Evolutionary conservation across 2,113 vertebrate genomes (phyloP), one percentile per base, ranked within the genome.

Genomic region (Diphyllodes magnificus): DNA sequence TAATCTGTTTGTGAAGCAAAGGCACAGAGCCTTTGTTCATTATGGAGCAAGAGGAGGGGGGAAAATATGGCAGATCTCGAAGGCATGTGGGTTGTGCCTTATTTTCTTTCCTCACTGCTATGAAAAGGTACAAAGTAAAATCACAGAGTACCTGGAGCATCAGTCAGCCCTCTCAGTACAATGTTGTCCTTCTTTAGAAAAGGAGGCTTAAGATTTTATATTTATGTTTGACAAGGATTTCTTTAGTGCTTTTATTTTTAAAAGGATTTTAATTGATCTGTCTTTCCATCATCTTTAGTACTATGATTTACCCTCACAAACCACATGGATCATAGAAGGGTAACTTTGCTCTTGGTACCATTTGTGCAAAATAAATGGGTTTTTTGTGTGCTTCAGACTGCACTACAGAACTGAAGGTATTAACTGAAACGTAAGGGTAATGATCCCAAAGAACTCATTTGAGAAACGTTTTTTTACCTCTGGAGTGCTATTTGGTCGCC

Each of bases 251-350:
- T 92, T 63, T 71, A 63, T 77, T 81, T 88, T 5, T 2, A 61
- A 50, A 95, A 84, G 18, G 11, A 40, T 61, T 86, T 95, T 95
- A 93, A 93, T 90, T 91, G 61, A 68, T 71, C 50, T 89, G 47
- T 83, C 56, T 94, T 95, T 94, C 88, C 54, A 70, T 92, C 70
- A 11, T 76, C 93, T 89, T 93, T 47, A 81, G 33, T 73, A 44
- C 30, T 39, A 7, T 64, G 50, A 69, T 93, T 94, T 92, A 91
- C 81, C 63, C 76, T 92, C 91, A 86, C 86, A 91, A 96, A 85
- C 86, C 25, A 37, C 78, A 60, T 4, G 40, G 78, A 93, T 91
- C 71, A 63, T 3, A 85, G 19, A 31, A 44, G 9, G 35, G 10
- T 61, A 82, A 65, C 81, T 80, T 85, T 85, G 35, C 20, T 66